Percentiles rank a stretch among this genome's conserved stretches.
phyloP scores from a whole-genome alignment of 2,113 vertebrate species.

The Callaeas wilsoni region DNA sequence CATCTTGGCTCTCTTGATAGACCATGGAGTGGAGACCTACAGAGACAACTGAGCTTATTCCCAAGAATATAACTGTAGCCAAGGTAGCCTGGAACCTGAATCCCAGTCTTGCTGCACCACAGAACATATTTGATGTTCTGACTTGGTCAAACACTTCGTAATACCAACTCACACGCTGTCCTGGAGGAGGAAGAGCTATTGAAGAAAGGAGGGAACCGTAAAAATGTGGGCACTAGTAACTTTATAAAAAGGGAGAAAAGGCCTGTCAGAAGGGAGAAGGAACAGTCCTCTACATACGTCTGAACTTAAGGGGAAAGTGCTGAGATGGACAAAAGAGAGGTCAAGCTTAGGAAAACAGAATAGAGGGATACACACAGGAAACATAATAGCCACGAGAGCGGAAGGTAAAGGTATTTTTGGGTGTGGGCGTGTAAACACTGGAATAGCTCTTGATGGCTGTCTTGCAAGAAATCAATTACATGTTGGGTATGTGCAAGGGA shows the following conservation, averaged over 20 bases:
- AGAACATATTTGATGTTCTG: background rate
- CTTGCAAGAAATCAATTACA: background rate
- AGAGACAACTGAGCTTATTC: background rate
- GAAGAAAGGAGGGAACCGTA: background rate
- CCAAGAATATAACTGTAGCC: background rate
- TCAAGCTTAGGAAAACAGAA: background rate
- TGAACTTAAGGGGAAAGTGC: background rate
- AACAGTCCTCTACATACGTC: background rate
- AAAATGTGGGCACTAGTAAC: background rate
- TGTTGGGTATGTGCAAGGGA: background rate
- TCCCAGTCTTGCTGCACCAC: background rate
- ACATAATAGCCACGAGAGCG: background rate
- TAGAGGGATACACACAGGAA: accelerated
- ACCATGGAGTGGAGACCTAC: background rate
- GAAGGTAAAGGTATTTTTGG: background rate
- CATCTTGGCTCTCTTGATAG: background rate
- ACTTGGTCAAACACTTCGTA: background rate
- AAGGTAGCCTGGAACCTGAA: background rate
- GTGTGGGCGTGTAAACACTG: background rate
- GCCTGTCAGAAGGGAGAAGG: background rate
- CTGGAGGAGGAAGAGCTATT: background rate
- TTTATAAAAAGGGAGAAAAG: background rate
- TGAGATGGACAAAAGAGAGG: background rate
- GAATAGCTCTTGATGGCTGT: background rate
- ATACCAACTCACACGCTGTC: background rate